These are phyloP conservation scores for Cylloceria caligata DNA, from an alignment of 2,888 invertebrate genomes.

Conservation along the genomic window DNA sequence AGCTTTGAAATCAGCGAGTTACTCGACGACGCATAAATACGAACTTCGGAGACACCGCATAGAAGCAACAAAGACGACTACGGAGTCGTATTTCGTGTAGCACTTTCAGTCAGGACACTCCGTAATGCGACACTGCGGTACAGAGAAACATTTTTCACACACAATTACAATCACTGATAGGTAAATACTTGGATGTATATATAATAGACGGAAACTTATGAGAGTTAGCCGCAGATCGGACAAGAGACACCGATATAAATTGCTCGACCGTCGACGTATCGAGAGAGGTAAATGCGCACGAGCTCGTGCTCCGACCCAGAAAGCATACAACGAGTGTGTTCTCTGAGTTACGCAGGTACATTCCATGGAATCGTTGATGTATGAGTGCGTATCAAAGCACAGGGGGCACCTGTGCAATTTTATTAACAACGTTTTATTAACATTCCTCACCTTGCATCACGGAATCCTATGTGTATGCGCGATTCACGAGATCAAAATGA, in stretches of 20 bases:
- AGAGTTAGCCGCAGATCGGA: neutral
- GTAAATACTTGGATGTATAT: neutral
- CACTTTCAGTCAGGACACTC: neutral
- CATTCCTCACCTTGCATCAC: constrained; percentile 40
- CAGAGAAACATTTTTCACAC: neutral
- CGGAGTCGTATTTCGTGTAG: neutral
- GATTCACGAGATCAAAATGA: constrained; percentile 16
- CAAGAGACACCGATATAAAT: constrained; percentile 17
- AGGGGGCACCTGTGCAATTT: constrained; percentile 8
- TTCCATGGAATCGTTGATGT: constrained; percentile 23
- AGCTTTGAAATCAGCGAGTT: constrained; percentile 9
- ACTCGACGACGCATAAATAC: neutral
- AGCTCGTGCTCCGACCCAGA: constrained; percentile 36
- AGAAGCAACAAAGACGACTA: neutral
- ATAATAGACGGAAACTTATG: neutral
- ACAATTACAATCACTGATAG: neutral
- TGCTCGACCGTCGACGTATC: constrained; percentile 16
- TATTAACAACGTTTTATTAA: constrained; percentile 42
- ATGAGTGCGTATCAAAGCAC: neutral
- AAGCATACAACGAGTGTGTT: constrained; percentile 10
- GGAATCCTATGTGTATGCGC: neutral
- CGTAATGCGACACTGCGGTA: neutral
- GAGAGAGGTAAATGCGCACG: constrained; percentile 12
- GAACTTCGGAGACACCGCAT: neutral
- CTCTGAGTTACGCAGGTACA: constrained; percentile 6